These are phyloP conservation scores for Campylorhamphus procurvoides DNA, from an alignment of 2,113 vertebrate genomes.

Conservation along the genomic window DNA sequence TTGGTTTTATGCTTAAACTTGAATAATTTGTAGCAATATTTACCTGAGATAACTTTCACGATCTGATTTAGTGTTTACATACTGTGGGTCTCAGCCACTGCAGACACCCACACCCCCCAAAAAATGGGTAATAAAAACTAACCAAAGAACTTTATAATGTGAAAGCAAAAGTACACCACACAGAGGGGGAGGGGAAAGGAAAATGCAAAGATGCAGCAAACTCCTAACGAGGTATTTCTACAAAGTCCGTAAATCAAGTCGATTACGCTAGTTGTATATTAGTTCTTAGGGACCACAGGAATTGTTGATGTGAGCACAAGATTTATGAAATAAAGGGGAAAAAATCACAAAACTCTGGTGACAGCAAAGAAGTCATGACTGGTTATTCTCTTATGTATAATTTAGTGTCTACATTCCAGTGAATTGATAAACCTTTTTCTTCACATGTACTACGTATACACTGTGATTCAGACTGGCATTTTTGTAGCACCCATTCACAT, in stretches of 20 bases:
- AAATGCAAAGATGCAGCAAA: neutral
- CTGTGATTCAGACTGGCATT: neutral
- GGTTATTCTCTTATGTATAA: neutral
- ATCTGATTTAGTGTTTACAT: accelerated
- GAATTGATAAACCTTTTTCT: neutral
- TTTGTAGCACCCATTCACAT: neutral
- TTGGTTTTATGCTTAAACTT: neutral
- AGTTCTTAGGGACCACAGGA: neutral
- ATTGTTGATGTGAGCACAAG: neutral
- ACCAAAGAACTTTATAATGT: neutral
- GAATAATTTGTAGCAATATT: neutral
- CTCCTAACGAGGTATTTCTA: neutral
- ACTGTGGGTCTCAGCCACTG: neutral
- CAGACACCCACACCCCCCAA: neutral
- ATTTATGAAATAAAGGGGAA: neutral
- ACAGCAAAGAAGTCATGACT: neutral
- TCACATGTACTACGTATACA: accelerated
- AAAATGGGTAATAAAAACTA: neutral
- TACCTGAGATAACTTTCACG: neutral
- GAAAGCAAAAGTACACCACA: neutral
- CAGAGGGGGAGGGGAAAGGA: accelerated
- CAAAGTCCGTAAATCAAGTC: neutral
- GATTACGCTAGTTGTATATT: neutral
- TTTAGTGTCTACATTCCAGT: neutral
- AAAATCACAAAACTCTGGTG: neutral